These are phyloP conservation scores for Belgica antarctica DNA, from an alignment of 2,888 invertebrate genomes.

Conservation along the genomic window DNA sequence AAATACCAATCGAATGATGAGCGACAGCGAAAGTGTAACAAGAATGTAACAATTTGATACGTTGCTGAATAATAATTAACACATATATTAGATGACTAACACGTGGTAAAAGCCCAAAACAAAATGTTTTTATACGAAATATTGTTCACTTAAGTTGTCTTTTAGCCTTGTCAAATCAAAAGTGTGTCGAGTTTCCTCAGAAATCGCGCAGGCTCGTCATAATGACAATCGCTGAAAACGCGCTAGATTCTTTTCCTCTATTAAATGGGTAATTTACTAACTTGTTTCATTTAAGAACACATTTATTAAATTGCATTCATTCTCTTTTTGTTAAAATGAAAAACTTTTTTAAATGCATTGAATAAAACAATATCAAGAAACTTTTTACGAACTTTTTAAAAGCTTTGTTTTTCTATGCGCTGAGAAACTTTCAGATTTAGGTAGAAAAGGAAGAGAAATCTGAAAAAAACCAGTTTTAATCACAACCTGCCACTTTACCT, in stretches of 20 bases:
- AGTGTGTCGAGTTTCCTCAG: background rate
- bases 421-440: too few relatives aligned
- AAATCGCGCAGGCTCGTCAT: background rate
- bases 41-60: background rate
- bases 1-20: too few relatives aligned
- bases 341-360: background rate
- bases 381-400: background rate
- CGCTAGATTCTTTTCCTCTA: background rate
- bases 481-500: too few relatives aligned
- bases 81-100: background rate
- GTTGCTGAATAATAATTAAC: constrained; percentile 7
- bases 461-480: too few relatives aligned
- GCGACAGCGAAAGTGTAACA: background rate
- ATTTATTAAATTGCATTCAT: constrained; percentile 16
- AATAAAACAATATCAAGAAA: constrained; percentile 8
- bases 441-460: too few relatives aligned
- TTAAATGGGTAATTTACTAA: constrained; percentile 42
- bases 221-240: constrained; percentile 8
- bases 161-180: background rate
- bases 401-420: background rate
- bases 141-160: background rate
- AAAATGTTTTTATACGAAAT: constrained; percentile 4
- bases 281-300: constrained; percentile 40
- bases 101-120: background rate
- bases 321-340: constrained; percentile 24